These are phyloP conservation scores for Pedicia rivosa DNA, from an alignment of 2,888 invertebrate genomes.

Conservation along the genomic window DNA sequence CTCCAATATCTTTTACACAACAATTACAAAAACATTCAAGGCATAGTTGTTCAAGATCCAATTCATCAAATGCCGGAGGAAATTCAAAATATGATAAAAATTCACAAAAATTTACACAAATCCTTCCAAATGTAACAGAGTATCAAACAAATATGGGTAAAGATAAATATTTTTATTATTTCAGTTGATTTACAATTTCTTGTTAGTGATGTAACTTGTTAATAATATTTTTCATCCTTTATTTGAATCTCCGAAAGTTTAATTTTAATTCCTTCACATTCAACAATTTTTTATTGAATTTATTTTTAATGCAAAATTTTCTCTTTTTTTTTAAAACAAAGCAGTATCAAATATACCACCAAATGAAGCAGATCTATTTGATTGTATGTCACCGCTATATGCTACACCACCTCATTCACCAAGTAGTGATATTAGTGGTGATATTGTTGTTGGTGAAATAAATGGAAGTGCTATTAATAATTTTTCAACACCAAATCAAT, in stretches of 20 bases:
- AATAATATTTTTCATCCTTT: neutral
- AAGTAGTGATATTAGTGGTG: conserved; percentile 41
- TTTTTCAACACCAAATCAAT: neutral
- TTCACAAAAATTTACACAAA: conserved; percentile 23
- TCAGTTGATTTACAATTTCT: no score
- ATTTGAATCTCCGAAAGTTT: no score
- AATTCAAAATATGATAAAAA: conserved; percentile 22
- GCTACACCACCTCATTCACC: conserved; percentile 69
- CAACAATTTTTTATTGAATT: neutral
- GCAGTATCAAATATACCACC: conserved; percentile 13
- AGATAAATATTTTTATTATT: no score
- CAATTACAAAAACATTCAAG: conserved; percentile 59
- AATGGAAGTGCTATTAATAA: conserved; percentile 17
- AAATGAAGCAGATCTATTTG: conserved; percentile 31
- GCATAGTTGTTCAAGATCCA: conserved; percentile 28
- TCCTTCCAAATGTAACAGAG: conserved; percentile 29
- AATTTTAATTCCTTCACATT: no score
- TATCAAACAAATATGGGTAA: conserved; percentile 26
- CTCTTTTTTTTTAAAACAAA: no score
- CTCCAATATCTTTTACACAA: conserved; percentile 79
- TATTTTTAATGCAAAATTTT: neutral
- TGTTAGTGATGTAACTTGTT: neutral
- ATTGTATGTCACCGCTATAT: conserved; percentile 50
- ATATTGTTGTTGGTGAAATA: conserved; percentile 28
- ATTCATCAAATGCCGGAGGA: conserved; percentile 10